phyloP scores from a whole-genome alignment of 2,888 invertebrate genomes.

The Eueremaeus valkanovi region DNA sequence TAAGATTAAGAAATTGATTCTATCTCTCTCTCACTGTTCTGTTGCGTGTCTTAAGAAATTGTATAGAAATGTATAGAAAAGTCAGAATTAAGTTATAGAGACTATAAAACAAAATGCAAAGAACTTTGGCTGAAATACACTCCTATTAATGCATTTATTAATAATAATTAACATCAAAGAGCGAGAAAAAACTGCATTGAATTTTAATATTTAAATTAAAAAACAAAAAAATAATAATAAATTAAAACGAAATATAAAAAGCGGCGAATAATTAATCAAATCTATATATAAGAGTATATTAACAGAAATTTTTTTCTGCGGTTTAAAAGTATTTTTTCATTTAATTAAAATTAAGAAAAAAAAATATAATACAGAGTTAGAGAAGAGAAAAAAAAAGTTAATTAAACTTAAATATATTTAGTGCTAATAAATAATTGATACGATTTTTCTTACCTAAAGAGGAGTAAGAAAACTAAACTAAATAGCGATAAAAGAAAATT shows the following conservation, averaged over 20 bases:
- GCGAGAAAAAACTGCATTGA: neutral
- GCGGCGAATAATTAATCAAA: constrained; percentile 11
- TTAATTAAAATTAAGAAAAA: neutral
- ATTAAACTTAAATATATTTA: neutral
- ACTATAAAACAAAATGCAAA: neutral
- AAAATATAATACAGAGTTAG: neutral
- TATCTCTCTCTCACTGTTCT: too few relatives aligned
- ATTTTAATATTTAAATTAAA: neutral
- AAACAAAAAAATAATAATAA: too few relatives aligned
- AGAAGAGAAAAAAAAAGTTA: neutral
- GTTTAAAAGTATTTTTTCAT: neutral
- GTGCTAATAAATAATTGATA: neutral
- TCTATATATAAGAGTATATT: neutral
- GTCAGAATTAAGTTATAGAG: neutral
- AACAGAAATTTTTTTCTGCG: too few relatives aligned
- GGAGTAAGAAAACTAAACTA: too few relatives aligned
- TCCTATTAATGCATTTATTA: constrained; percentile 15
- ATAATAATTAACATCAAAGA: neutral
- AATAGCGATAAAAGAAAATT: neutral
- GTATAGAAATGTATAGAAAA: neutral
- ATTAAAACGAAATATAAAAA: too few relatives aligned
- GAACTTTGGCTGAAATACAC: neutral
- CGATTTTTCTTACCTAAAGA: neutral
- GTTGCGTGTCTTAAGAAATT: neutral
- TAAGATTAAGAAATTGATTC: too few relatives aligned